Evolutionary conservation across 2,113 vertebrate genomes (phyloP).

Genomic region (Ciconia boyciana): DNA sequence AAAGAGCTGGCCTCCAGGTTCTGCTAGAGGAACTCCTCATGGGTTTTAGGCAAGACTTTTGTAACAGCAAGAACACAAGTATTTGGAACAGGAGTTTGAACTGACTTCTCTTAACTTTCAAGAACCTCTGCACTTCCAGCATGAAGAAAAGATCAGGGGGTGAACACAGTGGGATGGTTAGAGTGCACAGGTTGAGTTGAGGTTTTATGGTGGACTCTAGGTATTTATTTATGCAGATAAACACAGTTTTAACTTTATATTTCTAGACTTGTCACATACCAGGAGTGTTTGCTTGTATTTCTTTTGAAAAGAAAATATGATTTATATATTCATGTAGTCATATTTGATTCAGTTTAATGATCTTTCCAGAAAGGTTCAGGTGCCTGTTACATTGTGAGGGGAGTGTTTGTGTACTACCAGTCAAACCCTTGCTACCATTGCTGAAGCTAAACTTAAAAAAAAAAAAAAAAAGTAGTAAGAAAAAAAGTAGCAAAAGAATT

Average conservation of each 20-base stretch:
- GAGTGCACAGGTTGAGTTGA: not conserved
- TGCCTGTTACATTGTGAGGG: not conserved
- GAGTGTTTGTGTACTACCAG: not conserved
- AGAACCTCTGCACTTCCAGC: not conserved
- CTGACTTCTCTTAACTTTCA: not conserved
- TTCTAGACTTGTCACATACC: not conserved
- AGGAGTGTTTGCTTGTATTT: not conserved
- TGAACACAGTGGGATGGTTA: not conserved
- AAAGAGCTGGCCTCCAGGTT: not conserved
- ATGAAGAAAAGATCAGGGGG: not conserved
- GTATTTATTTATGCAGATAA: not conserved
- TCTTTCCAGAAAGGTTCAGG: not conserved
- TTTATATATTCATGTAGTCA: not conserved
- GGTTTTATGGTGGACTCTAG: not conserved
- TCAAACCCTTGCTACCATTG: not conserved
- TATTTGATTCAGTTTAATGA: not conserved
- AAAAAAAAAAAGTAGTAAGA: not conserved
- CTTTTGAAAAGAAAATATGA: not conserved
- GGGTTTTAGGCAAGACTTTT: not conserved
- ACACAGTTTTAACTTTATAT: not conserved
- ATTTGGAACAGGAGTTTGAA: not conserved
- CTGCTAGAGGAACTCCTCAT: not conserved
- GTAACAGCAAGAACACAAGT: not conserved
- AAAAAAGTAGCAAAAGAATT: not conserved
- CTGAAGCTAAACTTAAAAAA: not conserved